Conservation (phyloP, 1,140 invertebrate species). For the Triops cancriformis region DNA sequence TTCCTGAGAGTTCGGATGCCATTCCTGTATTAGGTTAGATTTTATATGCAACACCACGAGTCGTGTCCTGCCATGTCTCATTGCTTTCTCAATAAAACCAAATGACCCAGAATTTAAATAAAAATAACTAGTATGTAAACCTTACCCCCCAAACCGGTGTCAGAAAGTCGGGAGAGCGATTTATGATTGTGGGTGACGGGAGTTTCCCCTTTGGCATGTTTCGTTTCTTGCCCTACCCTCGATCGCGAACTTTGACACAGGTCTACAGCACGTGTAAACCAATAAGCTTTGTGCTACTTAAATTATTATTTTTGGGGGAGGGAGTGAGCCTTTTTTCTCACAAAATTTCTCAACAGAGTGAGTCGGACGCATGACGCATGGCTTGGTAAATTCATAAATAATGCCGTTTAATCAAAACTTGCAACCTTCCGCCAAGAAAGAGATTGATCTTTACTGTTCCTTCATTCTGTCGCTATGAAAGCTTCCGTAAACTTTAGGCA, state of each 20-base stretch:
- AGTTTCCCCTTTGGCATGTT: not conserved
- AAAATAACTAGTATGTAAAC: not conserved
- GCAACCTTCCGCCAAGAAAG: not conserved
- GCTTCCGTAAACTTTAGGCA: not conserved
- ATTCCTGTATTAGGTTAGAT: conserved; percentile 58
- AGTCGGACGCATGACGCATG: not conserved
- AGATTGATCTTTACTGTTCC: not conserved
- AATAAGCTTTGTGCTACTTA: too few relatives aligned
- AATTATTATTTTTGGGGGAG: too few relatives aligned
- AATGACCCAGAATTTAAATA: not conserved
- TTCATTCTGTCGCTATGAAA: not conserved
- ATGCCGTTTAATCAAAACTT: not conserved
- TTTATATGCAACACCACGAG: conserved; percentile 17
- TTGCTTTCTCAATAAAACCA: not conserved
- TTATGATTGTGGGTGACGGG: not conserved
- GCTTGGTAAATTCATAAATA: not conserved
- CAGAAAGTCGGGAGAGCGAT: conserved; percentile 1
- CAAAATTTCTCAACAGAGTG: not conserved
- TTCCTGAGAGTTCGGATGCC: conserved; percentile 60
- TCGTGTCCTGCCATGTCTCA: conserved; percentile 4
- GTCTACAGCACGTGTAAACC: too few relatives aligned
- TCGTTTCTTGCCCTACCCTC: too few relatives aligned
- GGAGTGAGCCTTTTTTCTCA: not conserved
- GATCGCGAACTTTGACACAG: too few relatives aligned
- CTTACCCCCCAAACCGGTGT: not conserved